These are phyloP conservation scores for Gymnoscopelus braueri DNA, from an alignment of 2,797 vertebrate species.

Conservation along the genomic window DNA sequence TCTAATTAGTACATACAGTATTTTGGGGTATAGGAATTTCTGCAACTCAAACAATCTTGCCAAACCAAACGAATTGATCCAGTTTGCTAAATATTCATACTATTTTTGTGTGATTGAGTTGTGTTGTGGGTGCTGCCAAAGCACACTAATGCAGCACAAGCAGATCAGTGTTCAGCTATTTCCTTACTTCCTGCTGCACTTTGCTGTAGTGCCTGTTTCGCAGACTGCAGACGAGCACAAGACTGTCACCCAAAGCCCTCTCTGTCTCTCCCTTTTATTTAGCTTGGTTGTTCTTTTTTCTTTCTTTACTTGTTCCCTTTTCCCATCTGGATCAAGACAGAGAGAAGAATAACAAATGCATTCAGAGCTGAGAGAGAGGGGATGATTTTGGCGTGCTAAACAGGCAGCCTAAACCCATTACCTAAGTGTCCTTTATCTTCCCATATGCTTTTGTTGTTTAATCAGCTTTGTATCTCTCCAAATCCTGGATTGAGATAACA, in stretches of 20 bases:
- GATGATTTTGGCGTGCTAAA: conserved; percentile 81
- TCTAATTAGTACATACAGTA: too few species aligned
- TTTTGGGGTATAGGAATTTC: too few species aligned
- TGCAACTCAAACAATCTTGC: too few species aligned
- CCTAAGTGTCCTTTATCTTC: conserved; percentile 85
- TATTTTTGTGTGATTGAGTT: too few species aligned
- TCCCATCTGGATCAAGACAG: conserved; percentile 73
- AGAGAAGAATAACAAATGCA: conserved; percentile 81
- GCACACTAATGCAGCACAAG: not conserved
- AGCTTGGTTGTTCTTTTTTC: conserved; percentile 28
- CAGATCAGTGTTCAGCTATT: not conserved
- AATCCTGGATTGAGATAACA: conserved; percentile 90
- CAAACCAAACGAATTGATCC: too few species aligned
- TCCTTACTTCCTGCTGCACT: conserved; percentile 29
- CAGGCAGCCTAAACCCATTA: conserved; percentile 87
- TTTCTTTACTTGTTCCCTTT: conserved; percentile 52
- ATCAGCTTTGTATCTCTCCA: conserved; percentile 91
- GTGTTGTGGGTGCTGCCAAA: not conserved
- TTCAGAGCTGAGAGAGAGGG: conserved; percentile 78
- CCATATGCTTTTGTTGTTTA: conserved; percentile 88
- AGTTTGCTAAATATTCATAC: too few species aligned
- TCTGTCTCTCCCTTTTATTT: conserved; percentile 30
- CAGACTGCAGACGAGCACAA: conserved; percentile 47
- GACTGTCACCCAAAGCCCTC: conserved; percentile 56
- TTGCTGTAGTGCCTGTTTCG: conserved; percentile 33